Conservation (phyloP, 2,888 invertebrate species). For the Coelinius sp. region DNA sequence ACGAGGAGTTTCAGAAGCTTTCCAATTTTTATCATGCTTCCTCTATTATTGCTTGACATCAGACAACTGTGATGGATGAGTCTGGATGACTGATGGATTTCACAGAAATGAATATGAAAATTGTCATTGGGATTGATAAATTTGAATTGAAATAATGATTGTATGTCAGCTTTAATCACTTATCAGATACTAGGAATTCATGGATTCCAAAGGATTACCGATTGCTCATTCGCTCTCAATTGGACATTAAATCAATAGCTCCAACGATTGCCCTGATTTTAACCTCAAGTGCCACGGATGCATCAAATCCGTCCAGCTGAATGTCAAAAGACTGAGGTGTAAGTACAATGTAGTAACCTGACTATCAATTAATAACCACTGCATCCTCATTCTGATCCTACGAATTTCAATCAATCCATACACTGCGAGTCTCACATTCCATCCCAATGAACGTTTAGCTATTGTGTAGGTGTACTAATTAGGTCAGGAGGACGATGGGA, state of each 20-base stretch:
- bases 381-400: neutral
- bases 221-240: neutral
- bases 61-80: neutral
- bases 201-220: neutral
- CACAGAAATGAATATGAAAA: neutral
- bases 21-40: neutral
- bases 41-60: neutral
- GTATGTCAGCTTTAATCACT: too few relatives aligned
- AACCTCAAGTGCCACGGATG: neutral
- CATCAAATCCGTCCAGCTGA: neutral
- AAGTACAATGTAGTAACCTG: neutral
- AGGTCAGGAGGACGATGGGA: constrained; percentile 6
- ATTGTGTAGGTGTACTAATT: constrained; percentile 9
- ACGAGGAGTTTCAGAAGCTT: neutral
- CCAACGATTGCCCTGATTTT: neutral
- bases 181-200: neutral
- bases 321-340: neutral
- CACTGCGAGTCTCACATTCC: neutral
- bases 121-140: too few relatives aligned
- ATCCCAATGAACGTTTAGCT: neutral
- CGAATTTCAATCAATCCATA: neutral
- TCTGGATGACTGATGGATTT: neutral
- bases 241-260: neutral
- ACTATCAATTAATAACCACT: neutral
- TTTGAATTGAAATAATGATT: too few relatives aligned